A percentile compares a stretch with the other conserved stretches of the same genome.
Conservation (phyloP, 2,888 invertebrate species). For the Tipula helvola region DNA sequence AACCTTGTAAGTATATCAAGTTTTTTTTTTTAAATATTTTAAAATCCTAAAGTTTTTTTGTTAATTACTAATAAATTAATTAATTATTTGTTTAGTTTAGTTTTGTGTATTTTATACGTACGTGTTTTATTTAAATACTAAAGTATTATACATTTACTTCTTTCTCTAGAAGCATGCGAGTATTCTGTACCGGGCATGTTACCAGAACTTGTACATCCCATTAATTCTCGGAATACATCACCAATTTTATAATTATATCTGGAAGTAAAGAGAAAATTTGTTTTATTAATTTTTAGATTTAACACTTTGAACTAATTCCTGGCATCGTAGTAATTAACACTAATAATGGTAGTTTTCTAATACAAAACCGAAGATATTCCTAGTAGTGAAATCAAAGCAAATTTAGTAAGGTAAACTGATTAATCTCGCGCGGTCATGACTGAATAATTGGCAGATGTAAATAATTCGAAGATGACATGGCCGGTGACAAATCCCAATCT, state of each 20-base stretch:
- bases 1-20: slow-evolving; percentile 4
- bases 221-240: slow-evolving; percentile 36
- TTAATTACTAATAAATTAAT: not conserved
- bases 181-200: slow-evolving; percentile 31
- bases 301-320: too few relatives aligned
- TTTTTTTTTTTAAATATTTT: not conserved
- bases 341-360: too few relatives aligned
- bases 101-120: not conserved
- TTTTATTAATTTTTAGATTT: too few relatives aligned
- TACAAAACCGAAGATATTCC: too few relatives aligned
- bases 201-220: slow-evolving; percentile 33
- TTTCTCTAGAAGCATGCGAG: slow-evolving; percentile 36
- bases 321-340: too few relatives aligned
- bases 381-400: too few relatives aligned
- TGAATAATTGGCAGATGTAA: too few relatives aligned
- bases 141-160: slow-evolving; percentile 38
- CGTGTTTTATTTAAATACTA: slow-evolving; percentile 23
- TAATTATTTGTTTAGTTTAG: not conserved
- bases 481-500: too few relatives aligned
- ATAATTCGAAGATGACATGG: too few relatives aligned
- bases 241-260: slow-evolving; percentile 37
- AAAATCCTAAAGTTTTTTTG: not conserved
- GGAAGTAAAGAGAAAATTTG: not conserved
- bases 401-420: too few relatives aligned
- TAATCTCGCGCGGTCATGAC: too few relatives aligned